Evolutionary conservation across 1,140 invertebrate genomes (phyloP), one percentile per base, ranked within the genome.

Genomic region (Bombus sylvicola): DNA sequence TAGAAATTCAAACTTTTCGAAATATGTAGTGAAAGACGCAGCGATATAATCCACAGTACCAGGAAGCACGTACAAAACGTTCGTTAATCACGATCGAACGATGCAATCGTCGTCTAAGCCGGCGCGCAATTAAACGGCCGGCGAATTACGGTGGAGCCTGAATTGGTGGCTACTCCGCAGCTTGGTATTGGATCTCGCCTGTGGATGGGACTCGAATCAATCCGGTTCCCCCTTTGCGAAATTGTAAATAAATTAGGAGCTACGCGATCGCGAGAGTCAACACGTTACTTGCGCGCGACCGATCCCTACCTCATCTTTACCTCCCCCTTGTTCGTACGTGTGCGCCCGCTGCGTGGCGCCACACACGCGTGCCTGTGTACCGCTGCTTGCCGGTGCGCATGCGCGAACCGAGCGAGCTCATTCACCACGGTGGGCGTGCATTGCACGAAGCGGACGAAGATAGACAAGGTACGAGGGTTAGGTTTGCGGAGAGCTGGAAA

Each of bases 171-270:
- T 66, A 86, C 72, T 75, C 37, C 71, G 59, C 41, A 62, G 41
- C 59, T 68, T 68, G 83, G 47, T 85, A 85, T 87, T 79, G 75
- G 76, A 85, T 75, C 76, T 39, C 71, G 69, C 22, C 37, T 18
- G 53, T 78, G 68, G 83, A 85, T 81, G 64, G 84, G 74, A 75
- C 66, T 83, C 77, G 74, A 86, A 88, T 81, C 74, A 85, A 84
- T 90, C 88, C 89, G 89, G 85, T 72, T 84, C 82, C 75, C 87
- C 91, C 89, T 90, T 88, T 53, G 87, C 87, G 90, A 92, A 92
- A 93, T 93, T 90, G 92, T 89, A 93, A 93, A 93, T 93, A 93
- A 93, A 93, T 92, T 92, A 89, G 87, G 77, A 89, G 71, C 85
- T 71, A 86, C 75, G 87, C 72, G 82, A 91, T 88, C 85, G 83